Percentiles rank a stretch among this genome's conserved stretches.
Conservation (phyloP, 2,888 invertebrate genomes). For the Euphydryas editha region DNA sequence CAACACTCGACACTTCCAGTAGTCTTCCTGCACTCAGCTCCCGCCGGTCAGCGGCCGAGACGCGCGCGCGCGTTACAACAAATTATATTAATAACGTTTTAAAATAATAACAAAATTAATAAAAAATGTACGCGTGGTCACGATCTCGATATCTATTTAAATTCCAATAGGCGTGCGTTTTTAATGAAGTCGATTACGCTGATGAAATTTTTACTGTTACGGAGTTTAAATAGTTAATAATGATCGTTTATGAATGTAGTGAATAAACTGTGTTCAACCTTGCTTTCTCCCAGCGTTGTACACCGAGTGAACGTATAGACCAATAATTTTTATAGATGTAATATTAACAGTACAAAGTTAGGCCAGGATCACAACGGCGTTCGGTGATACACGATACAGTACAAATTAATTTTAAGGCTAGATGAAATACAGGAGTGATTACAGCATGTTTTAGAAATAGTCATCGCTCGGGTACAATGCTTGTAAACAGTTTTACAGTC, state of each 20-base stretch:
- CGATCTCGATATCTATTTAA: constrained; percentile 55
- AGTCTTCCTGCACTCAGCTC: constrained; percentile 73
- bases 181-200: constrained; percentile 58
- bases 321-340: constrained; percentile 50
- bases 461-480: constrained; percentile 75
- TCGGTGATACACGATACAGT: constrained; percentile 73
- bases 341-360: constrained; percentile 72
- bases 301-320: constrained; percentile 63
- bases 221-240: constrained; percentile 54
- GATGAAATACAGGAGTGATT: constrained; percentile 58
- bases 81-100: constrained; percentile 83
- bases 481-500: constrained; percentile 68
- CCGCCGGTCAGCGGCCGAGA: constrained; percentile 58
- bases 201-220: constrained; percentile 53
- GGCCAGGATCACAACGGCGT: constrained; percentile 67
- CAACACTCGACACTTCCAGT: constrained; percentile 64
- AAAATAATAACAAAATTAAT: constrained; percentile 78
- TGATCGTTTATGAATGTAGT: constrained; percentile 71
- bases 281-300: constrained; percentile 68
- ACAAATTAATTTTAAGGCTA: constrained; percentile 80
- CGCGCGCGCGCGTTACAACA: constrained; percentile 74
- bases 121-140: constrained; percentile 77
- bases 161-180: constrained; percentile 62
- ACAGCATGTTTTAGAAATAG: constrained; percentile 56
- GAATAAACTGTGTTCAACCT: constrained; percentile 75